Base-by-base conservation (phyloP, 2,888 invertebrate species). In the Scaptomyza cyrtandrae region DNA sequence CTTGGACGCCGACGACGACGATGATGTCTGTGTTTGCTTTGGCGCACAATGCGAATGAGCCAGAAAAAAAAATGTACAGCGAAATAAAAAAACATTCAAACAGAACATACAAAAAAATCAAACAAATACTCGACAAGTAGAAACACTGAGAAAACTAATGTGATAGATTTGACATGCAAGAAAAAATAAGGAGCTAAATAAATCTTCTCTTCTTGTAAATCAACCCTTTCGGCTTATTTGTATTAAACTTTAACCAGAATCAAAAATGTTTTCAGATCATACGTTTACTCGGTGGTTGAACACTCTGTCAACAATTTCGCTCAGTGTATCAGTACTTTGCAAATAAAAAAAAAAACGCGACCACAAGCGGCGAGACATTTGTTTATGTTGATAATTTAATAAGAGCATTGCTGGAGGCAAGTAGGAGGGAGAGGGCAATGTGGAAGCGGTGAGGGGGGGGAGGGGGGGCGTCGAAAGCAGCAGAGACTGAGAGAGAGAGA, bases 341-440 rank as follows among this genome's bases (percentile, higher is more conserved):
- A 10, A 14, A n/a, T 19, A 19, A 19, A 31, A 31, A 31, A 35
- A 35, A 35, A 68, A 75, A 75, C 54, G 73, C 68, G 75, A 68
- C 78, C 75, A 78, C 78, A 73, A 64, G 63, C 63, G 62, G 71
- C 71, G 63, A 82, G 82, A 86, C 86, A 82, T 83, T 83, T 83
- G 83, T 83, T 83, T 83, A 88, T 83, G 83, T 86, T 83, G 83
- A 83, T 83, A 88, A 83, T 83, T 88, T 86, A 83, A 88, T 83
- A 88, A 88, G 82, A 74, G 77, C 73, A 64, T 11, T 55, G 62
- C 87, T 83, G 88, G 75, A 75, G 75, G 71, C 67, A 48, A 39
- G 13, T 43, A 10, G 1, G 9, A n/a, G 13, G 29, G 33, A 14
- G 35, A 31, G 19, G 7, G 52, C n/a, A 6, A 19, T 7, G 31